Base-by-base conservation (phyloP, 2,797 vertebrate species). In the Hirundo rustica region DNA sequence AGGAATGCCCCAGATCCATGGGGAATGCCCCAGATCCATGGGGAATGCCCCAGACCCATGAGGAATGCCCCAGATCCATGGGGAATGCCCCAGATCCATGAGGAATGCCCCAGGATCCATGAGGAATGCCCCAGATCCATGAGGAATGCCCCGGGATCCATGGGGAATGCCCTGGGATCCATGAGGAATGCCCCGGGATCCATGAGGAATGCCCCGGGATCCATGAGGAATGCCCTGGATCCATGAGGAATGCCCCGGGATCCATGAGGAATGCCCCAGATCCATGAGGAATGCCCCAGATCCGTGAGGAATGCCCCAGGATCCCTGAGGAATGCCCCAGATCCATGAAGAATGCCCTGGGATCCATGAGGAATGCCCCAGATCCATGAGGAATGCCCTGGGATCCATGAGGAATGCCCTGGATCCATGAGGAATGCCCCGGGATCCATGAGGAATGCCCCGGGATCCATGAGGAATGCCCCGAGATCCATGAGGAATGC, bases 401-500 rank as follows among this genome's bases (percentile, higher is more conserved):
- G 45, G n/a, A 34, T 47, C 25, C 17, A 4, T 20, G 40, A 58
- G 91, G 6, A 45, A 21, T 45, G 20, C 20, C 44, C 44, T 38
- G n/a, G 1, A 34, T 50, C 48, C 64, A 1, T 4, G 7, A n/a
- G 57, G 95, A 50, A 66, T 1, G 2, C 42, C 77, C 1, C 57
- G 4, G 23, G 1, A 34, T 50, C 48, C 64, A 1, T 4, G 7
- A 57, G 95, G 78, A 50, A 66, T 1, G 2, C 47, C 77, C 1
- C 57, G 16, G 1, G n/a, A 32, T 50, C 48, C 64, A 1, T 4
- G 7, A 66, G 95, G 78, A 50, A 66, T 1, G 2, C 44, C 77
- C 1, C 57, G n/a, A 4, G 0, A 17, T 21, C 44, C n/a, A 1
- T 3, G 12, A 27, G 55, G n/a, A n/a, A n/a, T n/a, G n/a, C n/a